These are phyloP conservation scores for Bombyx mandarina DNA, from an alignment of 1,140 invertebrate species.

Conservation along the genomic window DNA sequence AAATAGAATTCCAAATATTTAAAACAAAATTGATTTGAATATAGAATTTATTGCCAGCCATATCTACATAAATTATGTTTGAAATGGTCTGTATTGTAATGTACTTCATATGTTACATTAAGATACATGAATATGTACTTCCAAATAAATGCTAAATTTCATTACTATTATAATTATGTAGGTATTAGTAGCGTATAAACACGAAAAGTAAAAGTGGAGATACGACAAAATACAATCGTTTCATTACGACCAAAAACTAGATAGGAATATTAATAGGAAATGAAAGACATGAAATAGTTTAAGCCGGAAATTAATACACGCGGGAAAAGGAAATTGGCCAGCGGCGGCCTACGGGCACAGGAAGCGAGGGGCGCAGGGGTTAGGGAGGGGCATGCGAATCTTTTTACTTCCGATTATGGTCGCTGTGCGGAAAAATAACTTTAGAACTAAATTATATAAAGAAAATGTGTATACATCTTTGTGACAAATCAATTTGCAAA, in stretches of 20 bases:
- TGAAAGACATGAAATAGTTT: constrained; percentile 41
- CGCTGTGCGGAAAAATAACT: constrained; percentile 31
- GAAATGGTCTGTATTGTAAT: too few species aligned
- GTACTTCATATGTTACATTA: too few species aligned
- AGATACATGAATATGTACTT: too few species aligned
- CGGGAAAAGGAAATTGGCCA: constrained; percentile 59
- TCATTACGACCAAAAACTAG: not conserved
- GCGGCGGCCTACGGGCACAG: constrained; percentile 37
- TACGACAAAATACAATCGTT: not conserved
- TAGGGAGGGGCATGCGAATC: constrained; percentile 31
- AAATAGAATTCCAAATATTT: too few species aligned
- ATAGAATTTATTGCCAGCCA: too few species aligned
- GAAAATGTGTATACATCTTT: too few species aligned
- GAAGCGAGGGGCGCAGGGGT: constrained; percentile 33
- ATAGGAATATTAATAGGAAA: constrained; percentile 33
- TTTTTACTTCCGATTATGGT: constrained; percentile 47
- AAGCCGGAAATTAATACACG: constrained; percentile 55
- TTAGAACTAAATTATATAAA: too few species aligned
- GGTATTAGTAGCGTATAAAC: not conserved
- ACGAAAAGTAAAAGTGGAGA: not conserved
- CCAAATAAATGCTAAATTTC: too few species aligned
- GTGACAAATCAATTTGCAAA: too few species aligned
- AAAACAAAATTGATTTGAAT: too few species aligned
- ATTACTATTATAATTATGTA: not conserved
- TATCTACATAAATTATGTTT: too few species aligned